Conservation (phyloP, 2,113 vertebrate genomes). For the Scomber japonicus region DNA sequence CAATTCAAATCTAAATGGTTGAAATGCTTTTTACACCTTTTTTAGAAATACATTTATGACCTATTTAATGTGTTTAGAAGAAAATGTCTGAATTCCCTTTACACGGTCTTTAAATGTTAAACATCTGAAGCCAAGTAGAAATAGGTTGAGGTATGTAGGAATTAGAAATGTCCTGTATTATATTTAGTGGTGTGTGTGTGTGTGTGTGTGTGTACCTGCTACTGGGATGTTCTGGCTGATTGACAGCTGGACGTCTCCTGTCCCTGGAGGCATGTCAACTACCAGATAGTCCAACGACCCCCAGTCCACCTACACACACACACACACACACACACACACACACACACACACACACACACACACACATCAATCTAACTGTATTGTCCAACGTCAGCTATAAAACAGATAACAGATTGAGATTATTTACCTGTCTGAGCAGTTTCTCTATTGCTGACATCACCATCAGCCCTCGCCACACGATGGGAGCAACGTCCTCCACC, state of each 20-base stretch:
- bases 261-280: slow-evolving; percentile 98
- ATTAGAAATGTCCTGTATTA: too few relatives aligned
- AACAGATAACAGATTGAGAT: not conserved
- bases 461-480: slow-evolving; percentile 98
- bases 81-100: too few relatives aligned
- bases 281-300: slow-evolving; percentile 94
- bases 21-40: too few relatives aligned
- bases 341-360: not conserved
- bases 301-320: slow-evolving; percentile 93
- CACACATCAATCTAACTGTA: not conserved
- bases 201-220: slow-evolving; percentile 84
- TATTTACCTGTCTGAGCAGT: slow-evolving; percentile 91
- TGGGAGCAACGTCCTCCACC: slow-evolving; percentile 90
- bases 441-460: slow-evolving; percentile 97
- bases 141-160: not conserved
- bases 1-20: too few relatives aligned
- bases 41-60: too few relatives aligned
- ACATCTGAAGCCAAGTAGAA: too few relatives aligned
- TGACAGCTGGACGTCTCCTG: slow-evolving; percentile 96
- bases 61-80: too few relatives aligned
- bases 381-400: too few relatives aligned
- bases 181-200: not conserved
- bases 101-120: too few relatives aligned
- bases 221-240: slow-evolving; percentile 94
- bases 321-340: slow-evolving; percentile 25